These are phyloP conservation scores for Tenthredo livida DNA, from an alignment of 2,888 invertebrate genomes.

Conservation along the genomic window DNA sequence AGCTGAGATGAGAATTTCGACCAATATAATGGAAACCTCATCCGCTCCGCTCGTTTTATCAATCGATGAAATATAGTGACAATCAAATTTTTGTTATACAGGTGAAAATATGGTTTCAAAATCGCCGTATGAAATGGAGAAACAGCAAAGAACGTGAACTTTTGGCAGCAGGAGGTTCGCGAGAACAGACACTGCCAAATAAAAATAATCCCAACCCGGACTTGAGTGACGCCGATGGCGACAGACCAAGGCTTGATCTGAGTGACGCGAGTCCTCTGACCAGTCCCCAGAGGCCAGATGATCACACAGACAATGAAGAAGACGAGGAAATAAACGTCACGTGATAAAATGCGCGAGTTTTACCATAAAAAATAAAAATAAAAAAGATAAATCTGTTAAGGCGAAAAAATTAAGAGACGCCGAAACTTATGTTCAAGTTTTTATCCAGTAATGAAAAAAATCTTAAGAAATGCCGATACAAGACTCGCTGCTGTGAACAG, in stretches of 20 bases:
- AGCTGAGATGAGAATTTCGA: not conserved
- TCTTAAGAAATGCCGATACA: not conserved
- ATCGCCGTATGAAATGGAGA: conserved; percentile 99
- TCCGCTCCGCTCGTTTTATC: not conserved
- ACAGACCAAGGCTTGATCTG: conserved; percentile 85
- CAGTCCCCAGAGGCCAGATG: conserved; percentile 76
- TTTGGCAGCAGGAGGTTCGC: conserved; percentile 94
- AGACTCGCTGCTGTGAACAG: not conserved
- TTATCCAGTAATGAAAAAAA: not conserved
- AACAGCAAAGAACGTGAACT: conserved; percentile 98
- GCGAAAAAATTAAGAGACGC: not conserved
- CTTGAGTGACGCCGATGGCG: conserved; percentile 92
- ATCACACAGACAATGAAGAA: conserved; percentile 81
- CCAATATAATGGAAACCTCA: not conserved
- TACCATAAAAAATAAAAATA: not conserved
- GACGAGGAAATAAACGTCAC: conserved; percentile 94
- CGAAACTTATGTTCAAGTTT: not conserved
- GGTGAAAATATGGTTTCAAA: conserved; percentile 97
- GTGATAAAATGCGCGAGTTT: conserved; percentile 82
- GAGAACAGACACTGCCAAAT: conserved; percentile 97
- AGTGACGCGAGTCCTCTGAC: conserved; percentile 77
- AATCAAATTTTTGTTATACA: conserved; percentile 75
- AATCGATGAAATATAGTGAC: not conserved
- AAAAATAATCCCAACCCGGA: conserved; percentile 98
- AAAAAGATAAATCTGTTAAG: not conserved